Evolutionary conservation across 1,140 invertebrate genomes (phyloP).

Genomic region (Thaumatotibia leucotreta): DNA sequence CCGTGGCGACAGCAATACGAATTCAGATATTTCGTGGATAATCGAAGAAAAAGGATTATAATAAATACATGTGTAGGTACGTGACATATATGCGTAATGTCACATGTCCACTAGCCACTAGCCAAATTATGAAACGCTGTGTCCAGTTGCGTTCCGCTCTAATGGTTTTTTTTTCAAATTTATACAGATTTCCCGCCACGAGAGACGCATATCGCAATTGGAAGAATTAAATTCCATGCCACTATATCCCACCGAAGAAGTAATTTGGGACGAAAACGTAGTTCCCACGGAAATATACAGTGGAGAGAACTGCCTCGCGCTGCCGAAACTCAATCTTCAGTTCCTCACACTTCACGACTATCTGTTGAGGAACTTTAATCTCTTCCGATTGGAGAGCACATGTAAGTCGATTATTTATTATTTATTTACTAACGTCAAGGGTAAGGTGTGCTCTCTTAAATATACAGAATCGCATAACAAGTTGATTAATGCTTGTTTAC

Average conservation of each 20-base stretch:
- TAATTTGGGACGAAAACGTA: conserved; percentile 99
- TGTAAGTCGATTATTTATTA: conserved; percentile 80
- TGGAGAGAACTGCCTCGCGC: conserved; percentile 94
- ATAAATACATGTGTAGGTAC: too few species aligned
- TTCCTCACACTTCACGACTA: conserved; percentile 99
- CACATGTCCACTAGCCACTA: too few species aligned
- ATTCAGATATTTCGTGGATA: too few species aligned
- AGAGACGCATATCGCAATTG: conserved; percentile 92
- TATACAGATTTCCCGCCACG: conserved; percentile 88
- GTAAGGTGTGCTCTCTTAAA: too few species aligned
- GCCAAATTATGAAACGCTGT: background rate
- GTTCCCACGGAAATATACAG: conserved; percentile 98
- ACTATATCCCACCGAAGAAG: conserved; percentile 97
- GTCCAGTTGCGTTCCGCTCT: background rate
- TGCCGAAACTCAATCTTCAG: conserved; percentile 99
- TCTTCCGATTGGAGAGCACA: conserved; percentile 98
- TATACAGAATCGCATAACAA: too few species aligned
- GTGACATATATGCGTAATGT: too few species aligned
- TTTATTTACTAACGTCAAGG: too few species aligned
- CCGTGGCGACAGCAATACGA: too few species aligned
- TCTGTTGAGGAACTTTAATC: conserved; percentile 96
- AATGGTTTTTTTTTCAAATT: background rate
- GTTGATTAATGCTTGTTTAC: too few species aligned
- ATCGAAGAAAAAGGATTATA: too few species aligned
- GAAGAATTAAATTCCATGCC: conserved; percentile 98